These are phyloP conservation scores for Phasianus colchicus DNA, from an alignment of 2,113 vertebrate genomes.

Conservation along the genomic window DNA sequence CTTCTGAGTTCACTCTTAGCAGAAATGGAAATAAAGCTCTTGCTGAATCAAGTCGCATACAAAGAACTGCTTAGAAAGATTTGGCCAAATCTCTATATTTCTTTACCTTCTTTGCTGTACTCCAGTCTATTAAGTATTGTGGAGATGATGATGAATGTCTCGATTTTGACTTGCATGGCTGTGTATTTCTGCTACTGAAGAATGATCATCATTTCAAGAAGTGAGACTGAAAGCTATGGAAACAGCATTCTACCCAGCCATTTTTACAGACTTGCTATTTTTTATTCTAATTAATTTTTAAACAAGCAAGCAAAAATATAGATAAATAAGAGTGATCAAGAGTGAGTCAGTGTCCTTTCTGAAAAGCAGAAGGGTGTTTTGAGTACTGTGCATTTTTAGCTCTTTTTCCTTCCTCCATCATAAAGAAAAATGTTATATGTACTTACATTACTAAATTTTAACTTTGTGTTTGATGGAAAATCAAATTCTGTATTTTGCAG, in stretches of 20 bases:
- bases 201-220: background rate
- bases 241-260: background rate
- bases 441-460: background rate
- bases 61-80: background rate
- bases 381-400: background rate
- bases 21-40: background rate
- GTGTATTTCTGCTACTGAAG: background rate
- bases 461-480: background rate
- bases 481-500: background rate
- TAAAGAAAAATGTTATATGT: background rate
- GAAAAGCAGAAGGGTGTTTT: background rate
- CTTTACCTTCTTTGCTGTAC: background rate
- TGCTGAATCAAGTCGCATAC: background rate
- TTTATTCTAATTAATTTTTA: background rate
- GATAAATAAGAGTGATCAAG: background rate
- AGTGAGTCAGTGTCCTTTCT: background rate
- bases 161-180: background rate
- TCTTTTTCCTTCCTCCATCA: background rate
- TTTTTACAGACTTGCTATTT: background rate
- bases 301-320: no score
- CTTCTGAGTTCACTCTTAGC: background rate
- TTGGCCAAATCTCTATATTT: background rate
- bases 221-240: background rate
- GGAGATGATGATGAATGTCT: background rate
- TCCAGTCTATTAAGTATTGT: rapidly evolving